Percentiles rank a stretch among this genome's conserved stretches.
Conservation (phyloP, 1,140 invertebrate species). For the Harpegnathos saltator region DNA sequence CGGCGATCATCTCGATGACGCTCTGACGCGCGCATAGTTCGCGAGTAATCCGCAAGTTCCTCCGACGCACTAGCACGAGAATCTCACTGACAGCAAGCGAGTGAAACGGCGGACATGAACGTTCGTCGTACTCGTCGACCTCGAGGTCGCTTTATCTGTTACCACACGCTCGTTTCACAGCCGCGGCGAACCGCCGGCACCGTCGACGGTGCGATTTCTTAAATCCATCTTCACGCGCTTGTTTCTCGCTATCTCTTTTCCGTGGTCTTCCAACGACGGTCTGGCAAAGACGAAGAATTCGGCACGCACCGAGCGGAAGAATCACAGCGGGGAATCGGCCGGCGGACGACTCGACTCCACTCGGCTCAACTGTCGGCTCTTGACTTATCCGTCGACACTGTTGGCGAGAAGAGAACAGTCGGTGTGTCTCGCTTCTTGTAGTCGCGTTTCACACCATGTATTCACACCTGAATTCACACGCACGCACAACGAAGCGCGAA, state of each 20-base stretch:
- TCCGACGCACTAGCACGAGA: background rate
- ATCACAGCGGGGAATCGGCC: too few relatives aligned
- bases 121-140: background rate
- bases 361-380: too few relatives aligned
- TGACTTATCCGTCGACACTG: too few relatives aligned
- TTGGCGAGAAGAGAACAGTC: background rate
- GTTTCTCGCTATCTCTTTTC: too few relatives aligned
- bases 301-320: background rate
- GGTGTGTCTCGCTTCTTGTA: too few relatives aligned
- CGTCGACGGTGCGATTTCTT: background rate
- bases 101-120: background rate
- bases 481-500: conserved; percentile 1
- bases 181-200: too few relatives aligned
- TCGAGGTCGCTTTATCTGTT: background rate
- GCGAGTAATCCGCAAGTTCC: background rate
- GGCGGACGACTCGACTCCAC: too few relatives aligned
- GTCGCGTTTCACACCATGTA: background rate
- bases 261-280: too few relatives aligned
- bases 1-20: background rate
- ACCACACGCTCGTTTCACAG: background rate
- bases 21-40: conserved; percentile 22
- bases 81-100: background rate
- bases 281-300: too few relatives aligned
- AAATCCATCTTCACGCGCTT: background rate
- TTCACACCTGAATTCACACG: too few relatives aligned